These are phyloP conservation scores for Presbytis comata DNA, from an alignment of 2,797 vertebrate genomes.

Conservation along the genomic window DNA sequence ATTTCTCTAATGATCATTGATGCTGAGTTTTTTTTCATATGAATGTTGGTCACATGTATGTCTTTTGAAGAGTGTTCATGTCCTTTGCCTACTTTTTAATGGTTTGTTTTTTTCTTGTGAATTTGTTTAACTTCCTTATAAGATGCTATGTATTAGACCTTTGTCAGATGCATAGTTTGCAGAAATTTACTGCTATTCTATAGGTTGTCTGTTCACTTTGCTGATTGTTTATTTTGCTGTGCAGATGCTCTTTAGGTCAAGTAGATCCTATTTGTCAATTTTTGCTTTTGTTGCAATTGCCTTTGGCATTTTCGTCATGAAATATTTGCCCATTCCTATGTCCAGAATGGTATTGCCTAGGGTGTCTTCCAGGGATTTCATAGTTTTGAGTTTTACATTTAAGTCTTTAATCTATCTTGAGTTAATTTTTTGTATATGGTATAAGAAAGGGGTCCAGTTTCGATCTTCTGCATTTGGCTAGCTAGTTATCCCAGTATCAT, in stretches of 20 bases:
- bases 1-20: neutral
- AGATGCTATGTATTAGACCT: neutral
- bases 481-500: neutral
- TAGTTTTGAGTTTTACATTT: neutral
- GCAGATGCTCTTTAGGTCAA: neutral
- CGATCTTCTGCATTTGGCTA: neutral
- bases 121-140: neutral
- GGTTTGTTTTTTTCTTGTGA: neutral
- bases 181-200: neutral
- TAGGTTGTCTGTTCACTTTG: neutral
- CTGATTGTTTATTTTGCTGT: neutral
- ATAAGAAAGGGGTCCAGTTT: neutral
- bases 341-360: neutral
- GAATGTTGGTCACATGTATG: neutral
- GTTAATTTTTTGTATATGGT: neutral
- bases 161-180: neutral
- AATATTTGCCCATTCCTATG: neutral
- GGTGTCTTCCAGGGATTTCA: neutral
- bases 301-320: neutral
- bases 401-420: neutral
- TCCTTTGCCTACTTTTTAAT: neutral
- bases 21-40: neutral
- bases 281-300: neutral
- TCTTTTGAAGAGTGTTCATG: neutral
- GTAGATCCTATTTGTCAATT: neutral